These are phyloP conservation scores for Eupithecia inturbata DNA, from an alignment of 2,888 invertebrate genomes.

Conservation along the genomic window DNA sequence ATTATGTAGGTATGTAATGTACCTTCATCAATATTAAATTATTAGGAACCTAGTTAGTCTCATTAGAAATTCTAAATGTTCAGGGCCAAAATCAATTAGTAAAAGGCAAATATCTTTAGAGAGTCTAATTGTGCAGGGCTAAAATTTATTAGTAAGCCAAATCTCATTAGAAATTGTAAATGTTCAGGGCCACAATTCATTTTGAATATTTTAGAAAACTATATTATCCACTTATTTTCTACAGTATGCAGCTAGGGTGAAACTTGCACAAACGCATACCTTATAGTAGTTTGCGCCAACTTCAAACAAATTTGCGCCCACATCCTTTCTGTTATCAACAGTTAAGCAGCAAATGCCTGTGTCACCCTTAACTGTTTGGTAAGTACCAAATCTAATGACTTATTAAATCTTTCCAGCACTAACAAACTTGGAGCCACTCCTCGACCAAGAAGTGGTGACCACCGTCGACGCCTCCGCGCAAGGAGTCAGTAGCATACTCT, in stretches of 20 bases:
- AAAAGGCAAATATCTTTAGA: not conserved
- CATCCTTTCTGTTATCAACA: not conserved
- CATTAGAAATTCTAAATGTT: not conserved
- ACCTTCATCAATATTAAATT: not conserved
- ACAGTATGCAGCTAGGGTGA: not conserved
- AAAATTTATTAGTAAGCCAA: too few species aligned
- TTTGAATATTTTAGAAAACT: too few species aligned
- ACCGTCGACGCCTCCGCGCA: constrained; percentile 62
- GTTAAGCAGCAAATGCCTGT: not conserved
- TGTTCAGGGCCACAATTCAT: not conserved
- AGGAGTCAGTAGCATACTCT: constrained; percentile 67
- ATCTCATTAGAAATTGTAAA: too few species aligned
- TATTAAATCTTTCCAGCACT: constrained; percentile 60
- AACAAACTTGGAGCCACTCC: constrained; percentile 64
- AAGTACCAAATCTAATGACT: not conserved
- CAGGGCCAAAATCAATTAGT: not conserved
- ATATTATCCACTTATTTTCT: not conserved
- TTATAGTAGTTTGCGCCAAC: not conserved
- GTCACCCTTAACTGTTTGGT: not conserved
- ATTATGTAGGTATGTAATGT: not conserved
- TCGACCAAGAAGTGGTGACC: constrained; percentile 66
- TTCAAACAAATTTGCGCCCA: not conserved
- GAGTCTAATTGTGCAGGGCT: too few species aligned
- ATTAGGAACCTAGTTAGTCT: not conserved
- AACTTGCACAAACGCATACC: not conserved